Percentiles rank a stretch among this genome's conserved stretches.
Evolutionary conservation across 2,888 invertebrate species (phyloP).

Genomic region (Dryobota labecula): DNA sequence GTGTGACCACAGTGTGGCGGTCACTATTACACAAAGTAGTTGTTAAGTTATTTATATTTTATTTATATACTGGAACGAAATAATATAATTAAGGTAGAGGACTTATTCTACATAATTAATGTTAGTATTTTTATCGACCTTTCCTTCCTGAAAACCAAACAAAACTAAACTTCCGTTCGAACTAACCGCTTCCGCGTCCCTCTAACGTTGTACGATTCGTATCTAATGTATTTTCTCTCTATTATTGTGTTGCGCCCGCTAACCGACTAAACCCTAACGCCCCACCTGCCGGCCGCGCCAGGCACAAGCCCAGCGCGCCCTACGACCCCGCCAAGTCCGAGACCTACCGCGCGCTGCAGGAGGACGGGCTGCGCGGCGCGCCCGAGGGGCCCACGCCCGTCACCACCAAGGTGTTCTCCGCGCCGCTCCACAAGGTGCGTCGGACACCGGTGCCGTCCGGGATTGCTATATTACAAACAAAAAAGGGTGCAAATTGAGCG

Average conservation of each 20-base stretch:
- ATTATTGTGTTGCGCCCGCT: constrained; percentile 87
- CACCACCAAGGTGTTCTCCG: constrained; percentile 94
- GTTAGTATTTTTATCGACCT: constrained; percentile 95
- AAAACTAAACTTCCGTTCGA: constrained; percentile 77
- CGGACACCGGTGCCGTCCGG: neutral
- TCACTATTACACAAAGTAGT: constrained; percentile 69
- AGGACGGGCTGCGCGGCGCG: constrained; percentile 92
- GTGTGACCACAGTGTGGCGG: constrained; percentile 72
- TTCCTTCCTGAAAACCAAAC: constrained; percentile 94
- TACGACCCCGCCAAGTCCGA: constrained; percentile 97
- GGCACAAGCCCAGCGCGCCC: constrained; percentile 93
- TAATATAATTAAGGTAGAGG: constrained; percentile 78
- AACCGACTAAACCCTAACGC: constrained; percentile 89
- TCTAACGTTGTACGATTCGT: constrained; percentile 75
- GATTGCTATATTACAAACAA: neutral
- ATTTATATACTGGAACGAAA: constrained; percentile 68
- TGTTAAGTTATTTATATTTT: constrained; percentile 71
- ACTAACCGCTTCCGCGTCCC: constrained; percentile 85
- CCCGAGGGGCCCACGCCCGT: constrained; percentile 93
- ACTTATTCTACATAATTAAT: constrained; percentile 90
- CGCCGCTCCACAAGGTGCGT: constrained; percentile 91
- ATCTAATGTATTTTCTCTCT: constrained; percentile 83
- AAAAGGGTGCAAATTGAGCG: neutral
- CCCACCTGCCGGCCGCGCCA: constrained; percentile 77
- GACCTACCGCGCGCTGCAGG: constrained; percentile 96